Base-by-base conservation (phyloP, 2,888 invertebrate genomes). In the Epistrophe eligans region DNA sequence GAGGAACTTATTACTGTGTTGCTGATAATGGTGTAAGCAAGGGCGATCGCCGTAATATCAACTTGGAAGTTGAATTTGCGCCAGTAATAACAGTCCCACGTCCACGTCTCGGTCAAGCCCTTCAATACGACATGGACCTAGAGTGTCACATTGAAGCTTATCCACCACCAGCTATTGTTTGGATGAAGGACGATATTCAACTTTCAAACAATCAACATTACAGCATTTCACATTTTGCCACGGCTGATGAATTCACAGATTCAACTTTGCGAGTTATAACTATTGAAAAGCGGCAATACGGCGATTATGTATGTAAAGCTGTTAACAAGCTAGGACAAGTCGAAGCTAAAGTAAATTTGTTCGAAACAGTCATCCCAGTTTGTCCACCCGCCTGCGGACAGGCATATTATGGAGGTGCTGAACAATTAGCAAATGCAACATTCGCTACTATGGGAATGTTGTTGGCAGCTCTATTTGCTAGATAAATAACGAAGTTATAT, bases 91-190 rank as follows among this genome's bases (percentile, higher is more conserved):
- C 96, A 0, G 97, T 97, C 13, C 97, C 97, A 0, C 94, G 97
- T 24, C 98, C 98, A 0, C 94, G 98, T 28, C 93, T 98, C 43
- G 97, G 97, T 13, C 95, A 95, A 94, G 98, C 98, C 0, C 93
- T 98, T 11, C 98, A 98, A 91, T 98, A 98, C 91, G 98, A 98
- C 90, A 98, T 98, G 96, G 97, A 98, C 90, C 92, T 99, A 88
- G 98, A 98, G 91, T 99, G 99, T 90, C 98, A 98, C 92, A 97
- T 98, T 15, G 98, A 98, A 91, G 98, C 98, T 0, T 98, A 98
- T 93, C 99, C 99, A 0, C 97, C 97, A 4, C 98, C 99, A 0
- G 97, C 97, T 1, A 97, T 99, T 88, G 95, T 95, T 0, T 99
- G 99, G 99, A 94, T 97, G 6, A 98, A 98, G 92, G 97, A 97